Conservation (phyloP, 2,113 vertebrate species). For the Mungos mungo region DNA sequence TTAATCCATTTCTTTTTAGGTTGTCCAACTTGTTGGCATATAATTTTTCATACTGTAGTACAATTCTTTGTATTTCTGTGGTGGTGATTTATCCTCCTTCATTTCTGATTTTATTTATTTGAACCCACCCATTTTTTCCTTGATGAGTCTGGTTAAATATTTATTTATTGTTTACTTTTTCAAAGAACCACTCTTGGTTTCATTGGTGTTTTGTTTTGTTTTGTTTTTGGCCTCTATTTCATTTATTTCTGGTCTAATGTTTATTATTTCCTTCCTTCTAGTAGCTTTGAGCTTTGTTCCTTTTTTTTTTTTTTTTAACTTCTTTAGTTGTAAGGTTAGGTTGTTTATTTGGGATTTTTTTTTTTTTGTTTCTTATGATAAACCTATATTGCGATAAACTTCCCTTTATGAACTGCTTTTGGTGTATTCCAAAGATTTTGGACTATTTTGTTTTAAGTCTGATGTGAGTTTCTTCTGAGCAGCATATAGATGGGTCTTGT, state of each 20-base stretch:
- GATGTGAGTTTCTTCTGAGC: not conserved
- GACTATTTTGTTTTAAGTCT: not conserved
- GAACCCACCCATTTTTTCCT: not conserved
- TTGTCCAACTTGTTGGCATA: not conserved
- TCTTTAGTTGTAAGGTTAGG: not conserved
- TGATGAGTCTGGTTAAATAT: not conserved
- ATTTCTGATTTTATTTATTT: not conserved
- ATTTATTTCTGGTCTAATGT: not conserved
- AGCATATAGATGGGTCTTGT: not conserved
- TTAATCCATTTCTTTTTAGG: not conserved
- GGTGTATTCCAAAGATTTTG: not conserved
- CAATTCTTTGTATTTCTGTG: not conserved
- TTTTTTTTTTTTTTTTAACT: not conserved
- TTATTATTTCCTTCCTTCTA: not conserved
- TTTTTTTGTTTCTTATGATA: not conserved
- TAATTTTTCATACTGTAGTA: not conserved
- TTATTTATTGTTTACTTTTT: not conserved
- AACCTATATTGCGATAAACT: not conserved
- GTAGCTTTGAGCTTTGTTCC: not conserved
- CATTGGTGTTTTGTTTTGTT: not conserved
- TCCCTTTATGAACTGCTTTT: not conserved
- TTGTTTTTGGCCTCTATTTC: not conserved
- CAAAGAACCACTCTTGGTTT: not conserved
- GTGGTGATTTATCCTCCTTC: not conserved
- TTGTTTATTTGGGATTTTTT: not conserved